phyloP scores from a whole-genome alignment of 2,888 invertebrate species.

The Mythimna ferrago region DNA sequence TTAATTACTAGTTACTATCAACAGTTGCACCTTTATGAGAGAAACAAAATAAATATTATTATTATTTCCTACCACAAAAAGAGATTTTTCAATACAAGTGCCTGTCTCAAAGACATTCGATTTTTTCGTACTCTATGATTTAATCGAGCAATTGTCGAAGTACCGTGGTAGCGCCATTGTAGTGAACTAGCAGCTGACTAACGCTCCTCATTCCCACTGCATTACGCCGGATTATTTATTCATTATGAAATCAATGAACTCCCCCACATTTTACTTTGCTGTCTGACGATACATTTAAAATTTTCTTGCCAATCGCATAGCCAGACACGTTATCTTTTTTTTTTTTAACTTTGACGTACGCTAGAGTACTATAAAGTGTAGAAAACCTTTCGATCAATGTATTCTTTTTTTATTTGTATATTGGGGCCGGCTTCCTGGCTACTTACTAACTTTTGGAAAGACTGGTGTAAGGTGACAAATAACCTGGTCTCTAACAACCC shows the following conservation, averaged over 20 bases:
- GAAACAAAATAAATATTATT: too few relatives aligned
- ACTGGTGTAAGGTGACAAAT: too few relatives aligned
- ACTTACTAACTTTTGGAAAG: too few relatives aligned
- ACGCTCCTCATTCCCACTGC: conserved; percentile 44
- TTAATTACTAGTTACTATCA: too few relatives aligned
- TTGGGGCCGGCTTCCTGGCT: too few relatives aligned
- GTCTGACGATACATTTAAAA: conserved; percentile 21
- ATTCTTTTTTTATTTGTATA: too few relatives aligned
- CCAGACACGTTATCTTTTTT: not conserved
- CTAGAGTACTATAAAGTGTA: not conserved
- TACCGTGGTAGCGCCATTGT: not conserved
- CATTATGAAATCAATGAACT: conserved; percentile 44
- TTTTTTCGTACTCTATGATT: conserved; percentile 9
- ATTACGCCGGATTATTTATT: conserved; percentile 52
- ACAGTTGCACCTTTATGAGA: too few relatives aligned
- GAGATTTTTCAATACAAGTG: too few relatives aligned
- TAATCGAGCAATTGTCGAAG: conserved; percentile 23
- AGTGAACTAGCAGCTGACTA: conserved; percentile 43
- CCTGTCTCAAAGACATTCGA: not conserved
- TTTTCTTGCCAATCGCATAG: not conserved
- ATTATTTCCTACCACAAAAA: too few relatives aligned
- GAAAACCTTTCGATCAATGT: too few relatives aligned
- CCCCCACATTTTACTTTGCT: not conserved
- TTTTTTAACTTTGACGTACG: too few relatives aligned
- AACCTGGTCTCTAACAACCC: too few relatives aligned